Base-by-base conservation (phyloP, 2,888 invertebrate species). In the Folsomia candida region DNA sequence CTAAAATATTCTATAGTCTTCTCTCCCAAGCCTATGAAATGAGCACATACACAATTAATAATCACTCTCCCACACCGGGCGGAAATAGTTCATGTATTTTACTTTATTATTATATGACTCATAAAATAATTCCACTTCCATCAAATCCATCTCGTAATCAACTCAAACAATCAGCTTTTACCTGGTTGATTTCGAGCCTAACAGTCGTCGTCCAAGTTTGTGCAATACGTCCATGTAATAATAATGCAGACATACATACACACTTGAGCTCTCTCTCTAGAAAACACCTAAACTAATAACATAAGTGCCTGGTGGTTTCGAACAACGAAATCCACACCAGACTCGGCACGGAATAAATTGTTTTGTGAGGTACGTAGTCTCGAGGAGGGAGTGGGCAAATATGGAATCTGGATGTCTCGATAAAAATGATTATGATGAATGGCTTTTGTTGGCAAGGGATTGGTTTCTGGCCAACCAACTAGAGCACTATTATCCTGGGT, bases 391-490 rank as follows among this genome's bases (percentile, higher is more conserved):
- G 57, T 22, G n/a, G 47, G 64, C 64, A 64, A 64, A 64, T 64
- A 64, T 64, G 64, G 64, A 64, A 64, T 26, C 59, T n/a, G n/a
- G n/a, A n/a, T n/a, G n/a, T n/a, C n/a, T 59, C 26, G 65, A 65
- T 65, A 65, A 65, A 57, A 64, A 26, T 69, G 65, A 69, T 69
- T 64, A 65, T 69, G 69, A 69, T 69, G 69, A 64, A 69, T 69
- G 69, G 59, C 59, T 65, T 64, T 69, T n/a, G 18, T 22, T 28
- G 65, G 2, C 6, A 65, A 65, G 59, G 69, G 69, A 69, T 69
- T 69, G 68, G 68, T 51, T 60, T 25, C 27, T 37, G n/a, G 27
- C 29, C 22, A 24, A 26, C 64, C 51, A 24, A 65, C 65, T 63
- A 29, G 1, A 37, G 14, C 4, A 37, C 37, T 4, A 37, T 37